Conservation (phyloP, 2,888 invertebrate species). For the Dromius quadrimaculatus region DNA sequence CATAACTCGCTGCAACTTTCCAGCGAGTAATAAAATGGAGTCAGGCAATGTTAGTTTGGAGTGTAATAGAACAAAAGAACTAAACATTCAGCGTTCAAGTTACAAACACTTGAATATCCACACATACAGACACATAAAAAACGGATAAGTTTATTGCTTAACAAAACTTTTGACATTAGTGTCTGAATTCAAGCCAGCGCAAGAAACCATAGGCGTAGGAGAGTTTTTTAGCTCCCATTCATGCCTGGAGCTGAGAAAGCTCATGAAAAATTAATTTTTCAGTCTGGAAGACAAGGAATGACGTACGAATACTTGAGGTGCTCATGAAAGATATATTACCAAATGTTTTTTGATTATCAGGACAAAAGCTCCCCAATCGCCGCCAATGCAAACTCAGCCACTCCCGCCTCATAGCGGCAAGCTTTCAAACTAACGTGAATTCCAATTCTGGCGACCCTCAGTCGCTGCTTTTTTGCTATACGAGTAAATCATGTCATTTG, state of each 20-base stretch:
- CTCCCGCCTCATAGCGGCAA: background rate
- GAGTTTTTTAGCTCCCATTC: no score
- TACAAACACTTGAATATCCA: slow-evolving; percentile 20
- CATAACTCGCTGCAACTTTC: no score
- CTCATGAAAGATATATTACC: no score
- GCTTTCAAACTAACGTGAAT: background rate
- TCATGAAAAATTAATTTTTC: no score
- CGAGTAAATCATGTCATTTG: slow-evolving; percentile 32
- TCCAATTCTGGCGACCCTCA: background rate
- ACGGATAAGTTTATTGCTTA: slow-evolving; percentile 33
- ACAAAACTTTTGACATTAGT: slow-evolving; percentile 21
- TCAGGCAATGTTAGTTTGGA: no score
- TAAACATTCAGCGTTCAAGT: slow-evolving; percentile 24
- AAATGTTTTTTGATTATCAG: no score
- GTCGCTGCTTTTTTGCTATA: slow-evolving; percentile 18
- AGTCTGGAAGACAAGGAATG: no score
- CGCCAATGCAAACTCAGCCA: background rate
- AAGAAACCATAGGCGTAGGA: background rate
- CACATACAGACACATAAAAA: slow-evolving; percentile 17
- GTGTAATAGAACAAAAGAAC: no score
- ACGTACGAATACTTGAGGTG: no score
- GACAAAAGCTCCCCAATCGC: no score
- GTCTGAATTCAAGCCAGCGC: slow-evolving; percentile 4
- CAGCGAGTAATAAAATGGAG: no score
- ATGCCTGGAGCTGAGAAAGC: no score